Evolutionary conservation across 2,113 vertebrate species (phyloP), one percentile per base, ranked within the genome.

Genomic region (Pygoscelis antarcticus): DNA sequence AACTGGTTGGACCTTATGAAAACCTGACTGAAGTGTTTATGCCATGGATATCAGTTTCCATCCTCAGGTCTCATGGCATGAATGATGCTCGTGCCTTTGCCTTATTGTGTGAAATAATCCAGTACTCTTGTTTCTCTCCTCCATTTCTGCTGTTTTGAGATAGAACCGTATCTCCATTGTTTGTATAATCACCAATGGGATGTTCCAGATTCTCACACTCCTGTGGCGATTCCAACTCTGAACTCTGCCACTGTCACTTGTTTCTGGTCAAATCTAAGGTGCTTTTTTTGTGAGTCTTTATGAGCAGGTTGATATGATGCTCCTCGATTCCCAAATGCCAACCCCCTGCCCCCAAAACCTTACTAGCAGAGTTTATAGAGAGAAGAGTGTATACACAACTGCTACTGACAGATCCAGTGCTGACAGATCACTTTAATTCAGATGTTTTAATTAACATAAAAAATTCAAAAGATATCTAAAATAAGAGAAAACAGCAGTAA

Each of bases 111-210:
- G 62, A 84, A 77, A 65, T 65, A 68, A 74, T 25, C 12, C 13
- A 83, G 21, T 6, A 27, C 21, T 52, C 70, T 49, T 60, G 60
- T 27, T 49, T 52, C 36, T 74, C 21, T 60, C n/a, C 34, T 25
- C 11, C 42, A 36, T 14, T 77, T 91, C 46, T 42, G 29, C 38
- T 44, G 0, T 36, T 71, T 36, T 57, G 21, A 71, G 57, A 27
- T 10, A 49, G 3, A 15, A 26, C 36, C 0, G 0, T 10, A 6
- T 27, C 22, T 34, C 22, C 14, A 5, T 26, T 65, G 74, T 60
- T 80, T 3, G 8, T 49, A 13, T 27, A 69, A 61, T 61, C 46
- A 5, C 32, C 58, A 52, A 10, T 1, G 26, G 47, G 23, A 42
- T 23, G 30, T 25, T 71, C 55, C 16, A 16, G 49, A 13, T 54